These are phyloP conservation scores for Gallinago paraguaiae DNA, from an alignment of 2,113 vertebrate genomes.

Conservation along the genomic window DNA sequence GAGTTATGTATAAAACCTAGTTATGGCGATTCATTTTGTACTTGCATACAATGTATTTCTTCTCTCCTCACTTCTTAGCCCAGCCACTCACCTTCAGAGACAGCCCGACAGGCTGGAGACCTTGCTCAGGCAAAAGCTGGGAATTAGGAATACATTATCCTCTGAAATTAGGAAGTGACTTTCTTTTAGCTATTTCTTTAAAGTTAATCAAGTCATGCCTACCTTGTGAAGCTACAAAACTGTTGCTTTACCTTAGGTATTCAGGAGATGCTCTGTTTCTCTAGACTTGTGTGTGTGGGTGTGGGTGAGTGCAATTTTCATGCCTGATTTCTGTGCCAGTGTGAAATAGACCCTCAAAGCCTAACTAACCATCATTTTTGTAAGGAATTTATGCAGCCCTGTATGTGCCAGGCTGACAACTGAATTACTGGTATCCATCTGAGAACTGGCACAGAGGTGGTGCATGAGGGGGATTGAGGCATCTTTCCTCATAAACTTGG, in stretches of 20 bases:
- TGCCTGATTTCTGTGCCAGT: not conserved
- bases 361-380: not conserved
- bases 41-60: not conserved
- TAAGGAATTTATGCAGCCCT: not conserved
- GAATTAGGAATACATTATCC: not conserved
- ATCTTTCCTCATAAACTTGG: not conserved
- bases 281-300: not conserved
- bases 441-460: not conserved
- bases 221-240: not conserved
- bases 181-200: not conserved
- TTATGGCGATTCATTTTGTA: not conserved
- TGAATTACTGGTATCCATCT: not conserved
- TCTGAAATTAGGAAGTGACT: not conserved
- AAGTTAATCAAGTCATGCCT: not conserved
- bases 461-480: accelerated
- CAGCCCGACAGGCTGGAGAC: not conserved
- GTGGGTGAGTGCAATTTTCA: not conserved
- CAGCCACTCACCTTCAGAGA: not conserved
- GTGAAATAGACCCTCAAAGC: not conserved
- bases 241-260: not conserved
- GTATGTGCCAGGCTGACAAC: not conserved
- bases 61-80: not conserved
- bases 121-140: not conserved
- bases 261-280: not conserved
- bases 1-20: not conserved